Conservation (phyloP, 2,797 vertebrate species). For the Micropoecilia bifurca region DNA sequence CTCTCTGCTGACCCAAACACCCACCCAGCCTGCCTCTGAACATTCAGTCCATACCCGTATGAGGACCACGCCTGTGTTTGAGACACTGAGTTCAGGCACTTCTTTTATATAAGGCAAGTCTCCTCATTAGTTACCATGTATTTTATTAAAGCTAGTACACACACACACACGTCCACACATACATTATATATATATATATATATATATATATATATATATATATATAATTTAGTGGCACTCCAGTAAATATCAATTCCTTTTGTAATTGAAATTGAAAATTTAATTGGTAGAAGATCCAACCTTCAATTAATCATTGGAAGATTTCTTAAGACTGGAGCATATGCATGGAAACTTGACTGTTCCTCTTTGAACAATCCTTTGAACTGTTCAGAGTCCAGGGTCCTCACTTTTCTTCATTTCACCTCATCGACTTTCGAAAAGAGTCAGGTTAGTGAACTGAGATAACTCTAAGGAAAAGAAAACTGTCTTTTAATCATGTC, state of each 20-base stretch:
- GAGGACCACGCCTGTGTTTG: slow-evolving; percentile 26
- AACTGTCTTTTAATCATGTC: not conserved
- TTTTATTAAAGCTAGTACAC: not conserved
- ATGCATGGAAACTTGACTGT: not conserved
- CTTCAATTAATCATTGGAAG: not conserved
- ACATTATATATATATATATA: too few relatives aligned
- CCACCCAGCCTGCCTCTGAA: slow-evolving; percentile 25
- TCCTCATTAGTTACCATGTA: slow-evolving; percentile 32
- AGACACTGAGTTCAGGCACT: slow-evolving; percentile 27
- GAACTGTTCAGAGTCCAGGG: not conserved
- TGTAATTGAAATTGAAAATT: not conserved
- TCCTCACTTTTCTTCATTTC: not conserved
- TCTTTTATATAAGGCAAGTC: slow-evolving; percentile 28
- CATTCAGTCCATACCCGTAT: slow-evolving; percentile 21
- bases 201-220: too few relatives aligned
- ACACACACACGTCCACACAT: too few relatives aligned
- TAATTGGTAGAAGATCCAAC: not conserved
- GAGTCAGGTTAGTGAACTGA: not conserved
- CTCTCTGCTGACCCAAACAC: slow-evolving; percentile 21
- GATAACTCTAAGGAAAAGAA: not conserved
- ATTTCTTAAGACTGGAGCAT: not conserved
- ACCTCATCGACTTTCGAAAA: not conserved
- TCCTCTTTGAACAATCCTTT: not conserved
- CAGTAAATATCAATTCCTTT: not conserved
- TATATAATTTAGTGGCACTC: not conserved